Conservation (phyloP, 2,888 invertebrate species). For the Actias luna region DNA sequence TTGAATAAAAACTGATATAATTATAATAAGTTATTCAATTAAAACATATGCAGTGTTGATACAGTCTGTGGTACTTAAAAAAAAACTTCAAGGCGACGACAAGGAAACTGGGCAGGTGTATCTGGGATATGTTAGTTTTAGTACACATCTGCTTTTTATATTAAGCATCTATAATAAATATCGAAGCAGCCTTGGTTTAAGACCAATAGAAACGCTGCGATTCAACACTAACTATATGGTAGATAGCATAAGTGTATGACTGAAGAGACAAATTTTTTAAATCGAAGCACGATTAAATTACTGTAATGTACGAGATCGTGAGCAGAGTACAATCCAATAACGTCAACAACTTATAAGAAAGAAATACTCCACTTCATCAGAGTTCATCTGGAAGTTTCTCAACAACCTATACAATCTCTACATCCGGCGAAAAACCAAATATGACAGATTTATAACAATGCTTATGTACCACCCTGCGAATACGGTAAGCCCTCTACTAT, state of each 20-base stretch:
- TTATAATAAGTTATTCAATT: background rate
- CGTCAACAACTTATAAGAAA: too few relatives aligned
- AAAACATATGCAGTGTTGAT: background rate
- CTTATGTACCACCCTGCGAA: too few relatives aligned
- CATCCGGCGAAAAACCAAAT: too few relatives aligned
- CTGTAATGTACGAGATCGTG: too few relatives aligned
- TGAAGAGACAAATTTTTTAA: too few relatives aligned
- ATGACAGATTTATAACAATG: too few relatives aligned
- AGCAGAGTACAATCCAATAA: background rate
- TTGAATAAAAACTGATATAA: background rate
- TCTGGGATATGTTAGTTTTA: slow-evolving; percentile 40
- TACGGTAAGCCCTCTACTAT: too few relatives aligned
- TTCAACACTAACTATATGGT: too few relatives aligned
- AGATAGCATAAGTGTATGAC: background rate
- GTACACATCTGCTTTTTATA: slow-evolving; percentile 46
- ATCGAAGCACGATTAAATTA: too few relatives aligned
- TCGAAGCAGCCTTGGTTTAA: background rate
- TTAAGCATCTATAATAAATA: slow-evolving; percentile 21
- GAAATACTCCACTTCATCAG: too few relatives aligned
- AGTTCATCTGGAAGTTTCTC: too few relatives aligned
- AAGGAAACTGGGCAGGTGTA: slow-evolving; percentile 38
- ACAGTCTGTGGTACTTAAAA: background rate
- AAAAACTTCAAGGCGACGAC: background rate
- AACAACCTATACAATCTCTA: too few relatives aligned
- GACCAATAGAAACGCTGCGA: background rate